These are phyloP conservation scores for Onychostruthus taczanowskii DNA, from an alignment of 2,113 vertebrate genomes.

Conservation along the genomic window DNA sequence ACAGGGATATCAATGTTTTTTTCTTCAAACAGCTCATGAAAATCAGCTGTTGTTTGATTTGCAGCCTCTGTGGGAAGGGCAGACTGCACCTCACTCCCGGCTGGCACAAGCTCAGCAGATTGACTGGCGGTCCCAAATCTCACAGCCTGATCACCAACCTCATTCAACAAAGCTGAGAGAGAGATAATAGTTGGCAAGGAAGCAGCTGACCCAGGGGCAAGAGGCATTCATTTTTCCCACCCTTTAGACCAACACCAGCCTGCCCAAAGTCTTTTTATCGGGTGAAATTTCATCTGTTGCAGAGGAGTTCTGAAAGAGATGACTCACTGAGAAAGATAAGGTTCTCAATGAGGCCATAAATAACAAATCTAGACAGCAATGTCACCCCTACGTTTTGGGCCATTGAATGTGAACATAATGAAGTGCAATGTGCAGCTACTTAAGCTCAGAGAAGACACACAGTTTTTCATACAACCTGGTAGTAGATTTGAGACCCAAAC, in stretches of 20 bases:
- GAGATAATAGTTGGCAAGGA: not conserved
- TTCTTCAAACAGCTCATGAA: not conserved
- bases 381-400: not conserved
- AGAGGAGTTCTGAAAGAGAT: not conserved
- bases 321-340: not conserved
- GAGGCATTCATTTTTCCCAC: not conserved
- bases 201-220: not conserved
- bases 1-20: not conserved
- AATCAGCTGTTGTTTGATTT: not conserved
- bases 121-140: not conserved
- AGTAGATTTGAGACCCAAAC: not conserved
- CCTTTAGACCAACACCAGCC: not conserved
- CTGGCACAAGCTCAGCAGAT: not conserved
- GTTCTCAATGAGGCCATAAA: not conserved
- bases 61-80: not conserved
- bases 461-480: not conserved
- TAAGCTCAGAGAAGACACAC: not conserved
- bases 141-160: not conserved
- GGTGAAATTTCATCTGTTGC: not conserved
- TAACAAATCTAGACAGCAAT: not conserved
- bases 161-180: not conserved
- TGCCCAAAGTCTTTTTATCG: not conserved
- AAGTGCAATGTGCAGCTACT: not conserved
- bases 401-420: not conserved
- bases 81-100: accelerated